Evolutionary conservation across 2,888 invertebrate species (phyloP).

Genomic region (Sesamia inferens): DNA sequence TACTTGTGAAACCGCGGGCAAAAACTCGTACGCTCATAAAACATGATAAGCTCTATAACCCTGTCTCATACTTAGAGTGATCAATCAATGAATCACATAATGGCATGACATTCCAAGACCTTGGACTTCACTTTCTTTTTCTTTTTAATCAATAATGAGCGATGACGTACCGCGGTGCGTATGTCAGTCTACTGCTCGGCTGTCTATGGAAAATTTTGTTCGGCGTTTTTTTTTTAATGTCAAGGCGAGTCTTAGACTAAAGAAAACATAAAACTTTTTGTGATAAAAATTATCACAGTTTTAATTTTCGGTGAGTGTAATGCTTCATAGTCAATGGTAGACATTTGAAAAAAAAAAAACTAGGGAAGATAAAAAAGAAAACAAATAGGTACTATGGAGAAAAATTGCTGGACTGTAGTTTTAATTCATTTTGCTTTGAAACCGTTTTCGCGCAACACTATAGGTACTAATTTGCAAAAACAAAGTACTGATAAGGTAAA

Average conservation of each 20-base stretch:
- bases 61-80: conserved; percentile 1
- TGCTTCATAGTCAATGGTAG: conserved; percentile 6
- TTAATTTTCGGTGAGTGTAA: conserved; percentile 11
- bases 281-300: conserved; percentile 26
- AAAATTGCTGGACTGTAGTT: not conserved
- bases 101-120: conserved; percentile 18
- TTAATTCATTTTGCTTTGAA: not conserved
- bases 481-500: not conserved
- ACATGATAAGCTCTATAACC: no score
- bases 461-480: not conserved
- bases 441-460: not conserved
- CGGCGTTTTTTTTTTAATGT: conserved; percentile 24
- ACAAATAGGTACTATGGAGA: not conserved
- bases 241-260: conserved; percentile 34
- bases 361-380: no score
- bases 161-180: conserved; percentile 14
- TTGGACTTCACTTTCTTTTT: conserved; percentile 42
- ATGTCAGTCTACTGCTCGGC: conserved; percentile 3
- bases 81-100: conserved; percentile 18
- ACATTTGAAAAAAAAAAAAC: no score
- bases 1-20: no score
- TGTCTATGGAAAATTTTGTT: conserved; percentile 45
- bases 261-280: conserved; percentile 21
- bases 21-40: no score
- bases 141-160: conserved; percentile 1